Evolutionary conservation across 1,140 invertebrate species (phyloP).

Genomic region (Planococcus citri): DNA sequence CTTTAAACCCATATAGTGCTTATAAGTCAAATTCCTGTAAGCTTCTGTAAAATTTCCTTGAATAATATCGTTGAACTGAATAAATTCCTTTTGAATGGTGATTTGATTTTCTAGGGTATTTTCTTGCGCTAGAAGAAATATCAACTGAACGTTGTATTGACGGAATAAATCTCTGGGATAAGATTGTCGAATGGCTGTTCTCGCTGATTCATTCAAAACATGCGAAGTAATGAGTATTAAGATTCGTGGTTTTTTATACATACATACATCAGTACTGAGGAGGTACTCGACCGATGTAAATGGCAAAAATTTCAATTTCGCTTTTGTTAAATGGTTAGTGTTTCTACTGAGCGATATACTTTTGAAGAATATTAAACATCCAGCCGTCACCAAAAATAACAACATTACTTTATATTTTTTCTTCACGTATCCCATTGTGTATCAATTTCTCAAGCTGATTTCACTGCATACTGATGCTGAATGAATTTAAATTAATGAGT

Average conservation of each 20-base stretch:
- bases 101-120: conserved; percentile 32
- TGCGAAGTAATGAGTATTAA: not conserved
- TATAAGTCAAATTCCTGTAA: conserved; percentile 77
- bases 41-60: conserved; percentile 65
- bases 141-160: not conserved
- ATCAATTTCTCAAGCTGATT: conserved; percentile 20
- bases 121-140: not conserved
- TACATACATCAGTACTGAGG: not conserved
- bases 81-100: conserved; percentile 45
- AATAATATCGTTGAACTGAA: conserved; percentile 51
- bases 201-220: not conserved
- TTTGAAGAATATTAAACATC: not conserved
- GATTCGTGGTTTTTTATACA: not conserved
- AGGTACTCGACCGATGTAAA: not conserved
- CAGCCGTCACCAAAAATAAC: not conserved
- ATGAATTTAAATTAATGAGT: no score
- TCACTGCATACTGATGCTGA: no score
- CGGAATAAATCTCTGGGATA: conserved; percentile 2
- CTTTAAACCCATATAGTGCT: conserved; percentile 72
- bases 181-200: not conserved
- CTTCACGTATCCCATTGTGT: not conserved
- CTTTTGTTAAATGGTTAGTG: no score
- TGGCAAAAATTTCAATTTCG: no score
- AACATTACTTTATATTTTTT: not conserved
- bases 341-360: no score